Percentiles rank a stretch among this genome's conserved stretches.
phyloP scores from a whole-genome alignment of 2,888 invertebrate genomes.

The Merodon equestris region DNA sequence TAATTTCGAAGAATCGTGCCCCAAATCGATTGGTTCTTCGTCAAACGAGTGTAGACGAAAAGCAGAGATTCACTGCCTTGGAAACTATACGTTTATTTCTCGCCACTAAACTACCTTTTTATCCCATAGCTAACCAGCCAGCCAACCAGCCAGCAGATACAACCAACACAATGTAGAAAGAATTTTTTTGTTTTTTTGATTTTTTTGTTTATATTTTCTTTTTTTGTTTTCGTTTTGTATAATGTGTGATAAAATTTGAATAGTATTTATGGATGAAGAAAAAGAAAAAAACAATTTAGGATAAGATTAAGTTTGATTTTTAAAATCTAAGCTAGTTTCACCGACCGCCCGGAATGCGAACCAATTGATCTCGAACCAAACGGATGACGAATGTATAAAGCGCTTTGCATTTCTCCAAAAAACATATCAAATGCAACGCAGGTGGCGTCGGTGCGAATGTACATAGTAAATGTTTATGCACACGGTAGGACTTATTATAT shows the following conservation, averaged over 20 bases:
- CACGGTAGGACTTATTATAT: constrained; percentile 41
- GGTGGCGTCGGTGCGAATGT: constrained; percentile 51
- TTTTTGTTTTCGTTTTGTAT: constrained; percentile 49
- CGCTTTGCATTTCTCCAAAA: constrained; percentile 34
- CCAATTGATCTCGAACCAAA: constrained; percentile 52
- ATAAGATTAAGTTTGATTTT: constrained; percentile 54
- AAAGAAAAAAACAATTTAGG: constrained; percentile 47
- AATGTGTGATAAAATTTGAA: constrained; percentile 65
- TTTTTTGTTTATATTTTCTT: constrained; percentile 24
- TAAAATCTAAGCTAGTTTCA: constrained; percentile 57
- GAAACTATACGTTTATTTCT: constrained; percentile 7
- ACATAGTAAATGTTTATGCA: constrained; percentile 44
- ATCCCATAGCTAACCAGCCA: constrained; percentile 17
- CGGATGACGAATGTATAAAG: background rate
- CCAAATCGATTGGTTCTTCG: no score
- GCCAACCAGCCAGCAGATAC: background rate
- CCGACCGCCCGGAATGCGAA: background rate
- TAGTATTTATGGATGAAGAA: constrained; percentile 59
- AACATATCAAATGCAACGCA: constrained; percentile 52
- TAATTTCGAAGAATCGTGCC: constrained; percentile 51
- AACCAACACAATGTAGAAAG: background rate
- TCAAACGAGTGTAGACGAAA: no score
- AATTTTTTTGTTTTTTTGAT: constrained; percentile 13
- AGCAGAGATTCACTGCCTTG: constrained; percentile 55
- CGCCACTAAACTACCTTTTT: constrained; percentile 12